Conservation (phyloP, 1,140 invertebrate genomes). For the Drosophila simulans region DNA sequence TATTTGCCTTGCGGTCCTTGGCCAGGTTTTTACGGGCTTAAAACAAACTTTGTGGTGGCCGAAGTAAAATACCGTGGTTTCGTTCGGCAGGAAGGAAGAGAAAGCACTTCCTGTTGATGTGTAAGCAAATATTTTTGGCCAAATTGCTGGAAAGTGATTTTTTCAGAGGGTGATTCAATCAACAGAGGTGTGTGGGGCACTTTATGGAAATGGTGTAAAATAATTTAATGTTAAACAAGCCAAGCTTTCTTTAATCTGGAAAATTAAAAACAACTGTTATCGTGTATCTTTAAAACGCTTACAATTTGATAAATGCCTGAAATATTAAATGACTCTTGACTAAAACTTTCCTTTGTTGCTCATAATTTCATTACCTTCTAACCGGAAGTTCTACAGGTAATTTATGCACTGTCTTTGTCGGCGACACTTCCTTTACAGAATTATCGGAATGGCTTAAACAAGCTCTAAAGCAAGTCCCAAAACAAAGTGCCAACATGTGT, state of each 20-base stretch:
- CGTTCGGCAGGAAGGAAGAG: conserved; percentile 2
- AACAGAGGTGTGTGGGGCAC: conserved; percentile 3
- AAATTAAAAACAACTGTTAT: not conserved
- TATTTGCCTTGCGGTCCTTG: conserved; percentile 17
- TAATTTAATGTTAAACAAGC: not conserved
- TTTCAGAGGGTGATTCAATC: conserved; percentile 40
- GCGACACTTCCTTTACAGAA: conserved; percentile 21
- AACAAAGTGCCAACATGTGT: conserved; percentile 79
- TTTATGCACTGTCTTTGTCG: conserved; percentile 14
- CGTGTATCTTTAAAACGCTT: not conserved
- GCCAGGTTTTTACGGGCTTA: conserved; percentile 46
- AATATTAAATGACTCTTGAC: too few species aligned
- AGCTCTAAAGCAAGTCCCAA: conserved; percentile 63
- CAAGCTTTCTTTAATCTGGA: not conserved
- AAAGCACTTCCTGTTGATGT: conserved; percentile 58
- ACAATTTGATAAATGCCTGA: not conserved
- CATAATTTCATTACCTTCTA: not conserved
- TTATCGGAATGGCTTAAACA: conserved; percentile 45
- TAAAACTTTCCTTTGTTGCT: not conserved
- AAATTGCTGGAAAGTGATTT: conserved; percentile 80
- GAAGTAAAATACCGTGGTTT: conserved; percentile 7
- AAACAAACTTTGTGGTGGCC: conserved; percentile 73
- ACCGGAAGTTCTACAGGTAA: not conserved
- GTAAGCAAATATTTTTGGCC: conserved; percentile 72
- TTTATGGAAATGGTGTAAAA: not conserved